Percentiles rank a stretch among this genome's conserved stretches.
Evolutionary conservation across 1,140 invertebrate species (phyloP).

Genomic region (Sitophilus oryzae): DNA sequence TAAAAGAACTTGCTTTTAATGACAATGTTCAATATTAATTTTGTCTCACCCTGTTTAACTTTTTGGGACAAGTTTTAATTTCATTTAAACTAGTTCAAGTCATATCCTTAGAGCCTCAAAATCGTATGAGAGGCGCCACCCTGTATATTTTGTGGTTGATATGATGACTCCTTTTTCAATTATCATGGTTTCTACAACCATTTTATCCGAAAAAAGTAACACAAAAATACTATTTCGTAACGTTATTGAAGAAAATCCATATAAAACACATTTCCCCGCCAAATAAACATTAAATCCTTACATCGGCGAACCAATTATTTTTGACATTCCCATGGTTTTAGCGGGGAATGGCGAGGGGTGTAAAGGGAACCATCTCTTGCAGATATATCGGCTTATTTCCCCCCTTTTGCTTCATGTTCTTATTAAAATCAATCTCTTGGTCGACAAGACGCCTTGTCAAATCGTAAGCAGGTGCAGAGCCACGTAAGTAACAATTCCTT

Average conservation of each 20-base stretch:
- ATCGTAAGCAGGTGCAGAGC: constrained; percentile 11
- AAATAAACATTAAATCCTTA: constrained; percentile 5
- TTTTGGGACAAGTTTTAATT: too few relatives aligned
- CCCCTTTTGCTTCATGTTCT: constrained; percentile 23
- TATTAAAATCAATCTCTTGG: constrained; percentile 23
- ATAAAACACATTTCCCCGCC: constrained; percentile 6
- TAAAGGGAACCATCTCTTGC: constrained; percentile 14
- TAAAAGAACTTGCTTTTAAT: too few relatives aligned
- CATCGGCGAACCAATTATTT: constrained; percentile 22
- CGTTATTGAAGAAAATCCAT: not conserved
- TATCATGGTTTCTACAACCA: too few relatives aligned
- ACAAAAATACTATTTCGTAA: not conserved
- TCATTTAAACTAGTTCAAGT: too few relatives aligned
- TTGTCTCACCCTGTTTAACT: too few relatives aligned
- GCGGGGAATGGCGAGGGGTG: constrained; percentile 4
- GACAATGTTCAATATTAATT: too few relatives aligned
- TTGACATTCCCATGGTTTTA: constrained; percentile 19
- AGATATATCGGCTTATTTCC: constrained; percentile 25
- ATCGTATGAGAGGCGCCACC: too few relatives aligned
- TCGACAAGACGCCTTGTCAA: constrained; percentile 20
- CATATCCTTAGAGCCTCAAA: too few relatives aligned
- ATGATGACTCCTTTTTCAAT: too few relatives aligned
- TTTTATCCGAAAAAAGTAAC: not conserved
- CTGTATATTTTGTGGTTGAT: too few relatives aligned
- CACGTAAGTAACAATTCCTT: constrained; percentile 4